A percentile compares a stretch with the other conserved stretches of the same genome.
These are phyloP conservation scores for Amblyornis subalaris DNA, from an alignment of 2,113 vertebrate species.

Conservation along the genomic window DNA sequence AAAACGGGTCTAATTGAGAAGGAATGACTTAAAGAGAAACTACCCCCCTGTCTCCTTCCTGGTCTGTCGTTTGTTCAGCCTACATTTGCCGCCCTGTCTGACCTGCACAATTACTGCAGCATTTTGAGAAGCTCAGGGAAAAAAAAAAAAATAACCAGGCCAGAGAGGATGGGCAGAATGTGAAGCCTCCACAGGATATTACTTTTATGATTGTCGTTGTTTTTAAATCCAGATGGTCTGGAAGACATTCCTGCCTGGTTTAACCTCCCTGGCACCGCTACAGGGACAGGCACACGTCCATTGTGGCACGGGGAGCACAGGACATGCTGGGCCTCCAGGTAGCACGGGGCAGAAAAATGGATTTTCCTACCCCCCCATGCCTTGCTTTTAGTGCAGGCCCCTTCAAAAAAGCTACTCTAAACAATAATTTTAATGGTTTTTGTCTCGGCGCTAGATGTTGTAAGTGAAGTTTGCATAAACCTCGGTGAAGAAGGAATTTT, in stretches of 20 bases:
- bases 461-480: background rate
- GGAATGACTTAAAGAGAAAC: background rate
- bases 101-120: background rate
- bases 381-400: background rate
- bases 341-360: background rate
- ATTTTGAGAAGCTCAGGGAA: constrained; percentile 12
- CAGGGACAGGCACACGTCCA: background rate
- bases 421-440: background rate
- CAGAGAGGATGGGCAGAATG: background rate
- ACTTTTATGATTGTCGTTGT: background rate
- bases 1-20: background rate
- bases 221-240: background rate
- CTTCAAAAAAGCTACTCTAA: background rate
- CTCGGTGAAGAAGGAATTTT: background rate
- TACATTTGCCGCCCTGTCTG: constrained; percentile 22
- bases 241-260: background rate
- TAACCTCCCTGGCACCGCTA: background rate
- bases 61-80: background rate
- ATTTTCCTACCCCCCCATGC: fast-evolving
- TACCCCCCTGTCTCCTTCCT: background rate
- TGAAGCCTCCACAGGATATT: background rate
- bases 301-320: background rate
- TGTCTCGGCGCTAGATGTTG: background rate
- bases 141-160: background rate
- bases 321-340: background rate